These are phyloP conservation scores for Sinodicranocentrus sp. DNA, from an alignment of 2,888 invertebrate genomes.

Conservation along the genomic window DNA sequence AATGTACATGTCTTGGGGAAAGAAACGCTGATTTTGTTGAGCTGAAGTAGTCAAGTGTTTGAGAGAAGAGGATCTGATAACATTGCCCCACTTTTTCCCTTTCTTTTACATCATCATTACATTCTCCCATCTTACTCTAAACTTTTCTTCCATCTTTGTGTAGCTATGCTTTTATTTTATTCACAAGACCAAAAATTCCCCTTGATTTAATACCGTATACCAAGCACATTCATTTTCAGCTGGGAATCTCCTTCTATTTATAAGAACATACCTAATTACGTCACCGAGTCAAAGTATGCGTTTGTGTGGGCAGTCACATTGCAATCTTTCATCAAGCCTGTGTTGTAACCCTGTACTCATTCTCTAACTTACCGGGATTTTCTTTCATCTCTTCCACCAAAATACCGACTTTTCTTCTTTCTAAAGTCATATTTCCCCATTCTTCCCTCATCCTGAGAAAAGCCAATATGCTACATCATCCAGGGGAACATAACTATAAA, in stretches of 20 bases:
- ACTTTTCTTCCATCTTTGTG: no score
- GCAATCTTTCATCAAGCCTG: not conserved
- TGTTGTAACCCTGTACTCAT: not conserved
- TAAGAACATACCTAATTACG: not conserved
- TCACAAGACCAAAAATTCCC: no score
- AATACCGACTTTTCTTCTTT: not conserved
- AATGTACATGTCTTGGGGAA: not conserved
- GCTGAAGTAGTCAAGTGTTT: not conserved
- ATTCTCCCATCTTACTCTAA: no score
- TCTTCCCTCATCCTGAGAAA: not conserved
- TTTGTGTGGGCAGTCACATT: not conserved
- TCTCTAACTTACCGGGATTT: conserved; percentile 3
- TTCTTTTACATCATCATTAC: no score
- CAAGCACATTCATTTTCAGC: no score
- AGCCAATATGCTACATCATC: not conserved
- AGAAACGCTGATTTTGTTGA: conserved; percentile 6
- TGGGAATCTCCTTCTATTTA: no score
- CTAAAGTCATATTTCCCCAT: not conserved
- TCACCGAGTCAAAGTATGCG: not conserved
- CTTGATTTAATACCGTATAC: no score
- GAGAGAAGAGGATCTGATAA: not conserved
- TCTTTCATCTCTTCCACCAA: not conserved
- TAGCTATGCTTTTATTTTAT: no score
- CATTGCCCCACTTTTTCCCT: not conserved
- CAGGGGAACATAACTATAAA: not conserved